Base-by-base conservation (phyloP, 2,888 invertebrate genomes). In the Lasioglossum calceatum region DNA sequence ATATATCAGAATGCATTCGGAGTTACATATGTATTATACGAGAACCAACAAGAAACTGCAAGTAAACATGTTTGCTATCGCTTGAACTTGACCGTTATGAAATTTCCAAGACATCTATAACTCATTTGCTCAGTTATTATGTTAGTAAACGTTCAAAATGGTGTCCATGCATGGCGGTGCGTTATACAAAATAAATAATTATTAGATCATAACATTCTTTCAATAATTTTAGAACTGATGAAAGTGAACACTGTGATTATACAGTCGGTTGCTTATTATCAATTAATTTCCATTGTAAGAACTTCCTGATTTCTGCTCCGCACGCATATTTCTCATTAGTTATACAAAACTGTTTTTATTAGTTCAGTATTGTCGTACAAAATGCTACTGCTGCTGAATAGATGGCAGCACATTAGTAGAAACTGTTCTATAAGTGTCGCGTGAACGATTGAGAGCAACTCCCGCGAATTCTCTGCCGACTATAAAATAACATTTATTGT, bases 41-140 rank as follows among this genome's bases (percentile, higher is more conserved):
- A n/a, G n/a, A n/a, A 27, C 14, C 5, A 61, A 27, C 61, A 4
- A 14, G 27, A 61, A 61, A 4, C 61, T 61, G 27, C 27, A 27
- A 27, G 61, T 61, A 61, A 61, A 61, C 61, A 61, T 27, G 61
- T 61, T 61, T 27, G 4, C 27, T 14, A 27, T 27, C 14, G 27
- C 61, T 27, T 14, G 61, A 61, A 61, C 61, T 61, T 61, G 61
- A 61, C 61, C 61, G 61, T 27, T 61, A 61, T 12, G 61, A 61
- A 61, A 27, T 27, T 27, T 27, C 27, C 27, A 61, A 14, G 61
- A 12, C 27, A 27, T 61, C 61, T 61, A 4, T 27, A 27, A 5
- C 5, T 27, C 1, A 27, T 10, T 61, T 23, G 61, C 4, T 14
- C 14, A 27, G 14, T 61, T 4, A 61, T 27, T 61, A 14, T 27